Evolutionary conservation across 2,797 vertebrate species (phyloP), one percentile per base, ranked within the genome.

Genomic region (Myotis pilosus): DNA sequence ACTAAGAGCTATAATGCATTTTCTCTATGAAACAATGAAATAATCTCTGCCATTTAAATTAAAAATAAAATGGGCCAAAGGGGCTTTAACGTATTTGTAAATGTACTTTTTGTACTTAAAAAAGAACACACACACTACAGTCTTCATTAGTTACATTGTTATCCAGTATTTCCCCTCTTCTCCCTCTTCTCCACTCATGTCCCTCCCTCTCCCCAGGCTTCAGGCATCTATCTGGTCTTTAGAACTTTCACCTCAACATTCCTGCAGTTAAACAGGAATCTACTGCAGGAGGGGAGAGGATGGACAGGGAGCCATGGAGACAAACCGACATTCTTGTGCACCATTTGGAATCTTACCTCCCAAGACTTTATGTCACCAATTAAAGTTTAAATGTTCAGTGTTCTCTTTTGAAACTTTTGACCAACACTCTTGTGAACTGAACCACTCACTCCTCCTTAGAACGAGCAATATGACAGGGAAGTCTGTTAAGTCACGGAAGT

Each of bases 101-200:
- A 60, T 83, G 33, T 64, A 62, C n/a, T 78, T 82, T 75, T 96
- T 87, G 64, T 64, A 94, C 66, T 84, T 92, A 81, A 92, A 93
- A 51, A 10, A 55, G 20, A 38, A 49, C 66, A 49, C 38, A 49
- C 49, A 49, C 12, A 16, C 81, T 30, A 47, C 60, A 92, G 64
- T 64, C 38, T 44, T 72, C 64, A 71, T 68, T 84, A 80, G 55
- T 57, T 74, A 87, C 3, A 4, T 0, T n/a, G 47, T 74, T 72
- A 87, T 16, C 51, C 28, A 33, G 17, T 38, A 41, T 49, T 68
- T 66, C 28, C 41, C 33, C 60, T 66, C 51, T 69, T 23, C 44
- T 57, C 53, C 38, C 68, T 71, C 68, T 25, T 25, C 38, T 38
- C 20, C 33, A 8, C 30, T 16, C 36, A 47, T 47, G 47, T 28